These are phyloP conservation scores for Eulemur mongoz DNA, from an alignment of 2,797 vertebrate genomes.

Conservation along the genomic window DNA sequence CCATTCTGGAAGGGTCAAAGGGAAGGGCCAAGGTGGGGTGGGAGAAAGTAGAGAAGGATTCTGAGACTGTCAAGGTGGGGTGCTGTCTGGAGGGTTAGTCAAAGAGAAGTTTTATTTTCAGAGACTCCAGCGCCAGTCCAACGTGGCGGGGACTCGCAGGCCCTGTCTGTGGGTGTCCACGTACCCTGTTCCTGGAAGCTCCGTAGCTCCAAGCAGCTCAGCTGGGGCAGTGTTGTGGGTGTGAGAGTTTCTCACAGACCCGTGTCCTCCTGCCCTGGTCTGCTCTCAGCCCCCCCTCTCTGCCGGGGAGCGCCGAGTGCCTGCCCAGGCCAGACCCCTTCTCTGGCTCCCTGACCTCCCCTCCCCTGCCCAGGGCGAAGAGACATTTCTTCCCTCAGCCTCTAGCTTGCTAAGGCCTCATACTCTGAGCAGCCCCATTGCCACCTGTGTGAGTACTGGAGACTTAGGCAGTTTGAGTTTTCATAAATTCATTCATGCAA, in stretches of 20 bases:
- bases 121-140: background rate
- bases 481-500: background rate
- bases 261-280: background rate
- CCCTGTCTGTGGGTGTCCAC: background rate
- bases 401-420: background rate
- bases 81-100: background rate
- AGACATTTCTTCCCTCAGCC: background rate
- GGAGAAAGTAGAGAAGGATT: background rate
- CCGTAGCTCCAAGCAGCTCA: background rate
- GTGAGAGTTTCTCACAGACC: background rate
- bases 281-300: background rate
- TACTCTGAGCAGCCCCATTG: background rate
- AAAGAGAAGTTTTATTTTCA: background rate
- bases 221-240: rapidly evolving
- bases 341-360: background rate
- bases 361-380: background rate
- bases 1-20: background rate
- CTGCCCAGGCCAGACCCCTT: background rate
- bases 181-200: background rate
- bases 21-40: background rate
- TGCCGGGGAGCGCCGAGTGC: rapidly evolving
- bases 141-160: background rate
- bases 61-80: background rate
- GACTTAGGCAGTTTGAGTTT: background rate
- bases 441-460: background rate